phyloP scores from a whole-genome alignment of 2,113 vertebrate genomes.

The Anguilla japonica region DNA sequence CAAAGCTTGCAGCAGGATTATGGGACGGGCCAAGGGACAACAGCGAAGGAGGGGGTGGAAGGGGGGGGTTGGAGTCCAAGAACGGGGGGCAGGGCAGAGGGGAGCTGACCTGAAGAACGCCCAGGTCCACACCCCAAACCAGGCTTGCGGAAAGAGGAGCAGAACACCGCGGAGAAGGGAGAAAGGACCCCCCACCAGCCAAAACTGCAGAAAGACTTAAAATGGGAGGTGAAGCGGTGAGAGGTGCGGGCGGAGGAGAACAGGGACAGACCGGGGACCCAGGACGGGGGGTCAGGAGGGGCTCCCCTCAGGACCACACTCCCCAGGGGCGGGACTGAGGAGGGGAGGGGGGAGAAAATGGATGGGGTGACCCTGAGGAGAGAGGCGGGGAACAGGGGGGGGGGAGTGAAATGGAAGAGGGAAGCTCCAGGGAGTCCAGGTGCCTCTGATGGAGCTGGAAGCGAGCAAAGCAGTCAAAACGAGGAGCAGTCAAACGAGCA shows the following conservation, averaged over 20 bases:
- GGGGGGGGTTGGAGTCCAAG: too few species aligned
- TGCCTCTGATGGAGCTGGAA: slow-evolving; percentile 26
- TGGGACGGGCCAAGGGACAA: slow-evolving; percentile 49
- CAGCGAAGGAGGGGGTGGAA: slow-evolving; percentile 62
- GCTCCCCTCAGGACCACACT: neutral
- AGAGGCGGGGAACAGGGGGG: slow-evolving; percentile 47
- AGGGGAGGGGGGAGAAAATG: slow-evolving; percentile 62
- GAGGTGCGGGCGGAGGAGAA: slow-evolving; percentile 71
- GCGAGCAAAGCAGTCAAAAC: neutral
- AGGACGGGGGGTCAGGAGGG: slow-evolving; percentile 62
- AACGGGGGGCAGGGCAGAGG: slow-evolving; percentile 56
- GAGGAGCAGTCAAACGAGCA: too few species aligned
- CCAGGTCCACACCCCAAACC: slow-evolving; percentile 63
- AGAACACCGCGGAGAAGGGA: slow-evolving; percentile 45
- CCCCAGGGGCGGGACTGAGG: slow-evolving; percentile 39
- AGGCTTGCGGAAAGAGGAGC: slow-evolving; percentile 75
- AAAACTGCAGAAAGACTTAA: slow-evolving; percentile 73
- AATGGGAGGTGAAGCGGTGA: slow-evolving; percentile 64
- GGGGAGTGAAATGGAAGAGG: slow-evolving; percentile 50
- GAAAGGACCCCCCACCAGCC: slow-evolving; percentile 38
- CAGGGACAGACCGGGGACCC: slow-evolving; percentile 47
- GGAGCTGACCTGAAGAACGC: slow-evolving; percentile 57
- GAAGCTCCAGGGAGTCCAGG: slow-evolving; percentile 28
- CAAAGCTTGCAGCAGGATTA: slow-evolving; percentile 55
- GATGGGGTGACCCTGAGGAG: slow-evolving; percentile 55